Evolutionary conservation across 2,888 invertebrate genomes (phyloP), one percentile per base, ranked within the genome.

Genomic region (Sarcophaga caerulescens): DNA sequence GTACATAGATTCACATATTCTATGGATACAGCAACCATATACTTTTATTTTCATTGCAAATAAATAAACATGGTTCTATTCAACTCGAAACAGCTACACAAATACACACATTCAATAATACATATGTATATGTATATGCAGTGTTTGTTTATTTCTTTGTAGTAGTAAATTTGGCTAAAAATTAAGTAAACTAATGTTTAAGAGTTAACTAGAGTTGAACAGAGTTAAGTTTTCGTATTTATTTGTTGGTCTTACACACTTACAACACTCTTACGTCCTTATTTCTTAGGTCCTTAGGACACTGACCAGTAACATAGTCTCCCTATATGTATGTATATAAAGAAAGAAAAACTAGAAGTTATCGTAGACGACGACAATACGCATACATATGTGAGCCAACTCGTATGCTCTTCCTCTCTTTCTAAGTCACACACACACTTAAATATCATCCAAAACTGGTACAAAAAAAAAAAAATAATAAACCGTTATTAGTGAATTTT

Each of bases 161-260:
- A 60, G 59, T 68, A 57, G 35, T 63, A 78, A 85, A 59, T 57
- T 68, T 52, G 44, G 47, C 69, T 75, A 70, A 75, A 85, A 85
- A 82, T 75, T 78, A 71, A 79, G 74, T 85, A 74, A 85, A 82
- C 78, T 85, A 75, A 66, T 75, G 60, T 76, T 82, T 45, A 78
- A 57, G 82, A 85, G 85, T 79, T 75, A 85, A 82, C 78, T 82
- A 75, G 71, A 75, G 75, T 79, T 79, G 65, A 81, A 79, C 60
- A 65, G 52, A 85, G 81, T 78, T 78, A 78, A 69, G 74, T 78
- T 77, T 78, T 74, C 44, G 3, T 68, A 35, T 14, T 23, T 74
- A 74, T 45, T 25, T 71, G 52, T 35, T 77, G 59, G 21, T 11
- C 63, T 12, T 47, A 74, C 79, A 79, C 23, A 83, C 84, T 79